Conservation (phyloP, 2,113 vertebrate genomes). For the Perccottus glenii region DNA sequence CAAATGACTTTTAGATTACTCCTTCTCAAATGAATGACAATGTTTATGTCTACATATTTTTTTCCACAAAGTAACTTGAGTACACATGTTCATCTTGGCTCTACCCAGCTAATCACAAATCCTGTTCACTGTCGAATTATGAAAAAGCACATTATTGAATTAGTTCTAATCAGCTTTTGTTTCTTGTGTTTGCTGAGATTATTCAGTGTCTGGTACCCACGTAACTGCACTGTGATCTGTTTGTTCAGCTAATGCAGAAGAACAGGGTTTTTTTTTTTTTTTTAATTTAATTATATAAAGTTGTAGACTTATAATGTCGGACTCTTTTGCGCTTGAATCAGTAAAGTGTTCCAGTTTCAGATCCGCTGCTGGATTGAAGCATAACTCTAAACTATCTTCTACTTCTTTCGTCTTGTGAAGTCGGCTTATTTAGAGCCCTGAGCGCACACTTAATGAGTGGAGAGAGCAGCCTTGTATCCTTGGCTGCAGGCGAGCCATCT, state of each 20-base stretch:
- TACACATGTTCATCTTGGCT: no score
- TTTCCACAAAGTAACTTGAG: no score
- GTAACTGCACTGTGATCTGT: neutral
- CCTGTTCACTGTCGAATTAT: constrained; percentile 10
- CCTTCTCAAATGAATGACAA: no score
- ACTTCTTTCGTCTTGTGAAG: constrained; percentile 36
- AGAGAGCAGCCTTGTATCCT: neutral
- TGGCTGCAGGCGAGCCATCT: constrained; percentile 14
- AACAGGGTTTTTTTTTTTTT: constrained; percentile 28
- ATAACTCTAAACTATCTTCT: constrained; percentile 59
- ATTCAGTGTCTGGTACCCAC: neutral
- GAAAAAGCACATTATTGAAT: neutral
- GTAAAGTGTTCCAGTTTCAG: constrained; percentile 36
- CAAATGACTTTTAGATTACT: neutral
- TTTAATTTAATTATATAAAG: constrained; percentile 12
- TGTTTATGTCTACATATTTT: neutral
- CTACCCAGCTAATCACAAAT: neutral
- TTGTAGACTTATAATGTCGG: constrained; percentile 35
- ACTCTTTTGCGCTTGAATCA: constrained; percentile 19
- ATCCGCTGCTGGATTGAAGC: constrained; percentile 33
- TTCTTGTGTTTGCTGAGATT: neutral
- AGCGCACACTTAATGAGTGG: constrained; percentile 32
- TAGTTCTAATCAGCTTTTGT: neutral
- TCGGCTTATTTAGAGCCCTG: constrained; percentile 38
- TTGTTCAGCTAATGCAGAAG: constrained; percentile 14